Evolutionary conservation across 2,888 invertebrate species (phyloP).

Genomic region (Sepiola atlantica): DNA sequence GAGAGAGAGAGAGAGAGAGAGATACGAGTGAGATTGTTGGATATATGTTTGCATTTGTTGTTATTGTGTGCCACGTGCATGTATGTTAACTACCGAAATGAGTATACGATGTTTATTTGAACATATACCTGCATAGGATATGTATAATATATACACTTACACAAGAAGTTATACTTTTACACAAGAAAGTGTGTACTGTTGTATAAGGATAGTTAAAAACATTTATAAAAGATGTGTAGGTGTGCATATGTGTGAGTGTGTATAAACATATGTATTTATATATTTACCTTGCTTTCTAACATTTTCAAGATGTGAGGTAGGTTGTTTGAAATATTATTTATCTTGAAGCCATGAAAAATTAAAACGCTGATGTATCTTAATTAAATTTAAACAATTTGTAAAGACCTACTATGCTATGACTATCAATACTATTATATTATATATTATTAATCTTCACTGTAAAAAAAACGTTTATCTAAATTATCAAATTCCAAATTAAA

Average conservation of each 20-base stretch:
- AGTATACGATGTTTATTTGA: too few relatives aligned
- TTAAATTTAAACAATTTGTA: too few relatives aligned
- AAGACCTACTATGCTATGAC: too few relatives aligned
- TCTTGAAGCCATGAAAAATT: not conserved
- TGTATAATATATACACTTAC: not conserved
- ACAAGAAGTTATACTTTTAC: not conserved
- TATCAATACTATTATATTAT: not conserved
- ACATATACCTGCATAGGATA: not conserved
- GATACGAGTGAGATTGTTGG: too few relatives aligned
- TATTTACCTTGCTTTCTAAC: not conserved
- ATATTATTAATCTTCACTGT: not conserved
- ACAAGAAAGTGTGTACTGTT: not conserved
- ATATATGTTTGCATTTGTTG: too few relatives aligned
- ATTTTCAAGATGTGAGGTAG: conserved; percentile 12
- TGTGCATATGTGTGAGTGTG: not conserved
- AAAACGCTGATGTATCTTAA: too few relatives aligned
- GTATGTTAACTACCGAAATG: too few relatives aligned
- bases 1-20: too few relatives aligned
- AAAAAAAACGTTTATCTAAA: not conserved
- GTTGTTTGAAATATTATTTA: not conserved
- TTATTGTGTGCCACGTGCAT: too few relatives aligned
- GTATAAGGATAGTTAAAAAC: not conserved
- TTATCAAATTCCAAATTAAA: not conserved
- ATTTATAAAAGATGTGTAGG: not conserved
- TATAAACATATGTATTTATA: not conserved